A percentile compares a stretch with the other conserved stretches of the same genome.
These are phyloP conservation scores for Mesodorylaimus sp. DNA, from an alignment of 2,888 invertebrate species.

Conservation along the genomic window DNA sequence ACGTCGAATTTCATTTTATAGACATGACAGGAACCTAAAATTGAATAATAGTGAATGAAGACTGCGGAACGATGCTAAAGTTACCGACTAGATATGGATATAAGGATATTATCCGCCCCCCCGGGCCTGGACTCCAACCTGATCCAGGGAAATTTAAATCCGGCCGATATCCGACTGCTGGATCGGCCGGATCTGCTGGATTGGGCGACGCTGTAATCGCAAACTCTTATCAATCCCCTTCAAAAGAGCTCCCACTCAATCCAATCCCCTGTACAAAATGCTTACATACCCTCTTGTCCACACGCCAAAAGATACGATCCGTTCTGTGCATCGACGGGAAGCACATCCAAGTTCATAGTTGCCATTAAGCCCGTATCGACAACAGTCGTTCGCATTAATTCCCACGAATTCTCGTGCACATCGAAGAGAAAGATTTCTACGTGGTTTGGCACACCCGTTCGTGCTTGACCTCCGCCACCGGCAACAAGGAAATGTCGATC, in stretches of 20 bases:
- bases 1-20: background rate
- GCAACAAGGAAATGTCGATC: conserved; percentile 83
- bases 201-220: background rate
- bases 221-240: background rate
- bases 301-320: background rate
- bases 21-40: conserved; percentile 3
- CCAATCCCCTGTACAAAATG: no score
- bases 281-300: background rate
- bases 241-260: background rate
- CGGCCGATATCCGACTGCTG: background rate
- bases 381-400: background rate
- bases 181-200: background rate
- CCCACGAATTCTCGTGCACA: background rate
- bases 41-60: no score
- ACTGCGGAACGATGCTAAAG: no score
- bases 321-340: conserved; percentile 12
- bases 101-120: no score
- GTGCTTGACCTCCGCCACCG: conserved; percentile 88
- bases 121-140: no score
- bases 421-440: conserved; percentile 41
- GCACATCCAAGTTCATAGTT: conserved; percentile 27
- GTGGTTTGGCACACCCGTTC: conserved; percentile 90
- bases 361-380: conserved; percentile 13
- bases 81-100: no score
- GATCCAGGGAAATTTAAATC: background rate